phyloP scores from a whole-genome alignment of 2,113 vertebrate genomes.

The Probosciger aterrimus region DNA sequence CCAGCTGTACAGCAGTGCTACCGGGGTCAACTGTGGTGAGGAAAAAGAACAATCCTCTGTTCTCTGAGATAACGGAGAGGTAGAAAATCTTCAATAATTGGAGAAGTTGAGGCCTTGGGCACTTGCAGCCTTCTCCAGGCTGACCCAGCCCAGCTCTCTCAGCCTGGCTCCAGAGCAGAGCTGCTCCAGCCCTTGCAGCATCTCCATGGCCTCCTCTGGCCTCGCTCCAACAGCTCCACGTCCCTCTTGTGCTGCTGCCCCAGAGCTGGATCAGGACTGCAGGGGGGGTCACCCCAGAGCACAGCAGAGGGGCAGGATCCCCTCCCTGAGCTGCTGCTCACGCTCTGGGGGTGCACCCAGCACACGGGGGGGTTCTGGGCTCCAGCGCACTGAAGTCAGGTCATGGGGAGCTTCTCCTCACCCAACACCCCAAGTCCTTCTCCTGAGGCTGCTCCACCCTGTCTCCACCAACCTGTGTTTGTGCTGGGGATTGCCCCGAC shows the following conservation, averaged over 20 bases:
- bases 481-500: background rate
- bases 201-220: no score
- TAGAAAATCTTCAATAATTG: background rate
- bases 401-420: background rate
- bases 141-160: no score
- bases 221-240: no score
- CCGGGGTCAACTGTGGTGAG: no score
- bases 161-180: no score
- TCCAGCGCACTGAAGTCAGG: background rate
- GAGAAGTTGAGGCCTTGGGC: background rate
- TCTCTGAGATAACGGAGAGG: background rate
- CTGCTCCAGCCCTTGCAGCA: no score
- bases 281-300: background rate
- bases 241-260: background rate
- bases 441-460: background rate
- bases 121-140: background rate
- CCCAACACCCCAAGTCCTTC: background rate
- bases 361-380: background rate
- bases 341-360: background rate
- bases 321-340: background rate
- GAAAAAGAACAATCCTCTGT: background rate
- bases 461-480: background rate
- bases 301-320: background rate
- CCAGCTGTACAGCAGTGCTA: background rate
- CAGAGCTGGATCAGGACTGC: background rate